Percentiles rank a stretch among this genome's conserved stretches.
phyloP scores from a whole-genome alignment of 92 coral and sea anemone species.

The Phymanthus crucifer region DNA sequence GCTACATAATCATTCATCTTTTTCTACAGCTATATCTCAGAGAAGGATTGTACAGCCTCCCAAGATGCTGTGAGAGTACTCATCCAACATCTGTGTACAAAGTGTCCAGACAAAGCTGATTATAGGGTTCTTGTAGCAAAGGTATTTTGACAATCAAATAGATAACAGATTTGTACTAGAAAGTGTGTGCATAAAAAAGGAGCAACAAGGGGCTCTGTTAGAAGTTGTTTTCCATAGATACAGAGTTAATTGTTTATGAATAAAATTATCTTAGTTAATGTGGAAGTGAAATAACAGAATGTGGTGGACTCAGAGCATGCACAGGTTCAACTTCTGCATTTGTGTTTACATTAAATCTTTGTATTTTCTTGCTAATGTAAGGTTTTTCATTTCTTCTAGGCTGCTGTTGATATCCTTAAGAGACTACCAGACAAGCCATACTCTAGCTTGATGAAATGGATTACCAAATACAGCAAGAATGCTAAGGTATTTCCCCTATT shows the following conservation, averaged over 20 bases:
- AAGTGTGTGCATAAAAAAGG: neutral
- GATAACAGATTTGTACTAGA: neutral
- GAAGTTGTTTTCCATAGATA: too few relatives aligned
- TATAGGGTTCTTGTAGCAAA: slow-evolving; percentile 81
- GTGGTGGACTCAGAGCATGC: too few relatives aligned
- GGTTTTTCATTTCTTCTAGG: slow-evolving; percentile 38
- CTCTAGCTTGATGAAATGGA: slow-evolving; percentile 70
- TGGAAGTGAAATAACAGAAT: too few relatives aligned
- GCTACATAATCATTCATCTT: neutral
- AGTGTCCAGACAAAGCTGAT: slow-evolving; percentile 95
- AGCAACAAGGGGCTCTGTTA: too few relatives aligned
- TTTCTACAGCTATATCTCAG: slow-evolving; percentile 59
- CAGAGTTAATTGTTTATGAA: too few relatives aligned
- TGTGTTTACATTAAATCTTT: neutral
- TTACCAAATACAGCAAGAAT: slow-evolving; percentile 83
- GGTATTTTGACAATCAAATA: slow-evolving; percentile 33
- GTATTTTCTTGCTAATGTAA: neutral
- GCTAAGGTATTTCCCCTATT: slow-evolving; percentile 78
- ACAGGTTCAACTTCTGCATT: neutral
- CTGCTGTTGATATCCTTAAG: slow-evolving; percentile 70
- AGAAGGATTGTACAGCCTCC: slow-evolving; percentile 49
- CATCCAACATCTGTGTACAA: slow-evolving; percentile 90
- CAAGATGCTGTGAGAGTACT: slow-evolving; percentile 76
- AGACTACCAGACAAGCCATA: slow-evolving; percentile 53
- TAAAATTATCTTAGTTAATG: too few relatives aligned